Percentiles rank a stretch among this genome's conserved stretches.
These are phyloP conservation scores for Hirundichthys speculiger DNA, from an alignment of 2,113 vertebrate genomes.

Conservation along the genomic window DNA sequence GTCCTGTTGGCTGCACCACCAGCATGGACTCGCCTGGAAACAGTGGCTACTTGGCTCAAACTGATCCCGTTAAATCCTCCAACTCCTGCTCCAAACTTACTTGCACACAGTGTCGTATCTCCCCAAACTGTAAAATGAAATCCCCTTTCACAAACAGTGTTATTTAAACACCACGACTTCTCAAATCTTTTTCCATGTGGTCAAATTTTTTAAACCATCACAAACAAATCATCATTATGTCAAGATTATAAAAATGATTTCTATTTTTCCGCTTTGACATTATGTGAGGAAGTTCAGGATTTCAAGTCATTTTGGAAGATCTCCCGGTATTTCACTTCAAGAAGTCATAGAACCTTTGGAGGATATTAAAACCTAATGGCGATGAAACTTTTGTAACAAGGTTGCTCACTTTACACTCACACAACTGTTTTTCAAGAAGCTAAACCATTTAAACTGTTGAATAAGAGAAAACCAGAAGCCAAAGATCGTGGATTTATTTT, in stretches of 20 bases:
- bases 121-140: no score
- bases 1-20: conserved; percentile 33
- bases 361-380: conserved; percentile 24
- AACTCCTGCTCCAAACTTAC: background rate
- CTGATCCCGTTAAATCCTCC: conserved; percentile 25
- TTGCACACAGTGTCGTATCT: conserved; percentile 9
- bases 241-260: conserved; percentile 38
- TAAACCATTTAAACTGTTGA: conserved; percentile 10
- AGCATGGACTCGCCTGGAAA: conserved; percentile 45
- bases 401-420: conserved; percentile 17
- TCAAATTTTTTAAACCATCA: conserved; percentile 40
- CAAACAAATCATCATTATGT: conserved; percentile 48
- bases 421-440: background rate
- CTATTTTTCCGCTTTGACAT: conserved; percentile 33
- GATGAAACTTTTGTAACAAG: conserved; percentile 34
- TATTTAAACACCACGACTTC: conserved; percentile 22
- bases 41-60: conserved; percentile 23
- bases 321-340: conserved; percentile 38
- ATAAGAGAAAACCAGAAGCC: background rate
- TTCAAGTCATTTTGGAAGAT: conserved; percentile 27
- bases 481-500: no score
- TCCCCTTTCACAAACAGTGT: conserved; percentile 3
- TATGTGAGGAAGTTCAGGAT: conserved; percentile 20
- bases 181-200: conserved; percentile 6
- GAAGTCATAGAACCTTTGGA: conserved; percentile 16